Base-by-base conservation (phyloP, 30 jellyfish, hydroid and myxozoan genomes). In the Catostylus mosaicus region DNA sequence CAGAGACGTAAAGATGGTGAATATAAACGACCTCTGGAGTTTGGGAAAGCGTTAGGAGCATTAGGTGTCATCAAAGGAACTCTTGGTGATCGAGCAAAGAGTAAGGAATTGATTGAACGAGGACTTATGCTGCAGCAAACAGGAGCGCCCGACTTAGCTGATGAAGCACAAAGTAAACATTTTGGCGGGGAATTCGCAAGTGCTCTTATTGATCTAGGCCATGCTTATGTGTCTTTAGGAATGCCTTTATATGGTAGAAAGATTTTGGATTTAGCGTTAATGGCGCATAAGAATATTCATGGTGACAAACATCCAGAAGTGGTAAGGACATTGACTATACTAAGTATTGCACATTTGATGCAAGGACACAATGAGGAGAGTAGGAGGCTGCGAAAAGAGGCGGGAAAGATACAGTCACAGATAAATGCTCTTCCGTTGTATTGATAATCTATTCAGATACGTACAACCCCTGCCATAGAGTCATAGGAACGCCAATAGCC, bases 291-390 rank as follows among this genome's bases (percentile, higher is more conserved):
- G 67, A 95, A 95, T 71, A 70, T 95, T 36, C 96, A 89, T 62
- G 99, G 99, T 37, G 99, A 95, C 19, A 77, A 83, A 48, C 99
- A 95, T 85, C 99, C 99, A n/a, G 99, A 95, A 60, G 97, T 95
- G 24, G 96, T 89, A 62, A 79, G 99, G 62, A 82, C 99, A 0
- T 38, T 95, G 62, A 88, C 97, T 7, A 90, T 88, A 7, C 75
- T 95, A 30, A 88, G 96, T 54, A 70, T 95, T 16, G 99, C 99
- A 3, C 99, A 95, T 80, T 64, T 95, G 70, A 95, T 95, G 99
- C 96, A 86, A 57, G 99, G 99, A 43, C 97, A 95, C 70, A 95
- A 95, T 46, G 97, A 89, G 56, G 97, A 95, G 68, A 88, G 97
- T 68, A 85, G 57, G 56, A 79, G 79, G 63, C 75, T 88, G 63